These are phyloP conservation scores for Gymnoscopelus microlampas DNA, from an alignment of 2,797 vertebrate genomes.

Conservation along the genomic window DNA sequence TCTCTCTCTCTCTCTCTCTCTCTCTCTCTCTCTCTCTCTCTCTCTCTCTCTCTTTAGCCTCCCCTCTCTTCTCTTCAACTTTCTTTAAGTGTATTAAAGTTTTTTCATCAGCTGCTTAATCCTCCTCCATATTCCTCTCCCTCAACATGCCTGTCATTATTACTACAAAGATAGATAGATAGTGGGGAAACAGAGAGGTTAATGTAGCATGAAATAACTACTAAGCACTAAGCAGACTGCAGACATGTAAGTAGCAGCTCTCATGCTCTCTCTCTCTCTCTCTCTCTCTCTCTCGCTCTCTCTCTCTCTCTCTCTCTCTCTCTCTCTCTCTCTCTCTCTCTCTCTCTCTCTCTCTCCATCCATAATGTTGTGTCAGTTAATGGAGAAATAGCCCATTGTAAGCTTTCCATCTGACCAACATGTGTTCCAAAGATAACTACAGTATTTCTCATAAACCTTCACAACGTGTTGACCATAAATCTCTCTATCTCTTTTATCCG, in stretches of 20 bases:
- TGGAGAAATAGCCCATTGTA: no score
- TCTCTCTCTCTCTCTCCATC: slow-evolving; percentile 6
- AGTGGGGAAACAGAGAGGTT: not conserved
- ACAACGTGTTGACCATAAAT: not conserved
- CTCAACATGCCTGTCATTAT: slow-evolving; percentile 27
- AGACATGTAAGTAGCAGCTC: not conserved
- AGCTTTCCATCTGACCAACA: not conserved
- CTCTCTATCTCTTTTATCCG: not conserved
- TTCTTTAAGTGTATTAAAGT: not conserved
- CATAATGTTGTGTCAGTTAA: not conserved
- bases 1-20: not conserved
- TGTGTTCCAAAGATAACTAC: slow-evolving; percentile 20
- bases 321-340: no score
- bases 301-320: no score
- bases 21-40: slow-evolving; percentile 7
- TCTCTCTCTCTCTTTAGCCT: not conserved
- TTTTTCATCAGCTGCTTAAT: not conserved
- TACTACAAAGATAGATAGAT: slow-evolving; percentile 7
- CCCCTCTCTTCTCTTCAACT: not conserved
- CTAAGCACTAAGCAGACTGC: not conserved
- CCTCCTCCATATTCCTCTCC: not conserved
- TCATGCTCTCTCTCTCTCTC: no score
- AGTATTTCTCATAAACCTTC: slow-evolving; percentile 15
- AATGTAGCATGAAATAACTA: not conserved
- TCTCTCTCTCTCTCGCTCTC: no score